Evolutionary conservation across 37 sponge, comb jelly and placozoan genomes (phyloP).

Genomic region (Cliona cf. orientalis): DNA sequence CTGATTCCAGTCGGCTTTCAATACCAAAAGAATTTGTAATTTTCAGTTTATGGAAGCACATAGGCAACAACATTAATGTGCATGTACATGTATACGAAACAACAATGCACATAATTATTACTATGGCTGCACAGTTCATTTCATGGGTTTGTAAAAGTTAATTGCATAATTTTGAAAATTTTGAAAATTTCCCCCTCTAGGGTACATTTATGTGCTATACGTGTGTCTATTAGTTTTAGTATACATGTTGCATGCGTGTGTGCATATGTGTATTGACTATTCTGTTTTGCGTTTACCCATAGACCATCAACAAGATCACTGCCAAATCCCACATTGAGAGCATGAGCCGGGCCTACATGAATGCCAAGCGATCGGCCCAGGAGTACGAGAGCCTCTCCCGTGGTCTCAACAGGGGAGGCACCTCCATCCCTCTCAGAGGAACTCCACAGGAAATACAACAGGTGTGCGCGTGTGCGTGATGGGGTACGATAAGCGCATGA

Average conservation of each 20-base stretch:
- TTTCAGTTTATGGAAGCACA: no score
- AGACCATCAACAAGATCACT: conserved; percentile 75
- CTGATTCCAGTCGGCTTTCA: no score
- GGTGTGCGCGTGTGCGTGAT: conserved; percentile 53
- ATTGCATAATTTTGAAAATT: no score
- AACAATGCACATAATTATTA: no score
- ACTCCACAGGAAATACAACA: conserved; percentile 85
- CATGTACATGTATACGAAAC: conserved; percentile 16
- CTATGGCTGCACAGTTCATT: no score
- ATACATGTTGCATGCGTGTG: no score
- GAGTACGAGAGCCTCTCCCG: conserved; percentile 81
- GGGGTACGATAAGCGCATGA: no score
- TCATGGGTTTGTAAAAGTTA: no score
- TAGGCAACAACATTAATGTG: background rate
- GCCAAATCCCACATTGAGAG: conserved; percentile 83
- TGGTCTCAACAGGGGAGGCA: conserved; percentile 64
- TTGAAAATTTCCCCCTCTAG: background rate
- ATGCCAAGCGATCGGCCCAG: conserved; percentile 75
- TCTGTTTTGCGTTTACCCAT: background rate
- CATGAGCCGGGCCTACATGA: conserved; percentile 60
- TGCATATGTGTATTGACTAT: background rate
- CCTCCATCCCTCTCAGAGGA: conserved; percentile 81
- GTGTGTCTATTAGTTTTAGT: no score
- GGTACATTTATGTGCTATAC: background rate
- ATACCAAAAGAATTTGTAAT: no score